These are phyloP conservation scores for Embidobia sp. DNA, from an alignment of 2,888 invertebrate species.

Conservation along the genomic window DNA sequence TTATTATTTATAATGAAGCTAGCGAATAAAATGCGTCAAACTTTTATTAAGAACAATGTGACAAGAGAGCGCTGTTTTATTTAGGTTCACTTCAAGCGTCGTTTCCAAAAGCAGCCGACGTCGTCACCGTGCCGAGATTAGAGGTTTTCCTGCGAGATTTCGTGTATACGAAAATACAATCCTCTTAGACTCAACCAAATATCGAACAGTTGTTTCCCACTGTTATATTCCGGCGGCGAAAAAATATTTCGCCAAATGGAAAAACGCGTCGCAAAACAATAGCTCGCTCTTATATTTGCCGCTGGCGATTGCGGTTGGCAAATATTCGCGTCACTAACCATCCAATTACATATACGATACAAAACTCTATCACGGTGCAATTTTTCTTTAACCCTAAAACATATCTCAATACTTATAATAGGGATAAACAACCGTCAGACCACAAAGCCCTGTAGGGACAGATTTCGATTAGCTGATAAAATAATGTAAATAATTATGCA, in stretches of 20 bases:
- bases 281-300: no score
- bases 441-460: no score
- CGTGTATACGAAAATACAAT: conserved; percentile 45
- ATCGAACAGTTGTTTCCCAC: conserved; percentile 35
- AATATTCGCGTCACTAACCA: neutral
- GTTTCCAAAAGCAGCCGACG: conserved; percentile 13
- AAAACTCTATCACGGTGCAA: neutral
- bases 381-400: conserved; percentile 16
- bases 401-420: neutral
- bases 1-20: conserved; percentile 25
- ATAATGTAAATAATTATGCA: no score
- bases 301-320: no score
- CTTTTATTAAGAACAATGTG: conserved; percentile 20
- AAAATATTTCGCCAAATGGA: neutral
- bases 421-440: no score
- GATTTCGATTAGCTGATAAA: no score
- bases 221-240: conserved; percentile 2
- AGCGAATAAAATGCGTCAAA: conserved; percentile 2
- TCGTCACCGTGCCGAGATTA: conserved; percentile 29
- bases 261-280: neutral
- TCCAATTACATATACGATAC: conserved; percentile 3
- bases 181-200: conserved; percentile 29
- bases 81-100: conserved; percentile 27
- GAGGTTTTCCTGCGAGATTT: conserved; percentile 48
- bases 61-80: conserved; percentile 26